These are phyloP conservation scores for Sphenopsis melanotis DNA, from an alignment of 2,797 vertebrate genomes.

Conservation along the genomic window DNA sequence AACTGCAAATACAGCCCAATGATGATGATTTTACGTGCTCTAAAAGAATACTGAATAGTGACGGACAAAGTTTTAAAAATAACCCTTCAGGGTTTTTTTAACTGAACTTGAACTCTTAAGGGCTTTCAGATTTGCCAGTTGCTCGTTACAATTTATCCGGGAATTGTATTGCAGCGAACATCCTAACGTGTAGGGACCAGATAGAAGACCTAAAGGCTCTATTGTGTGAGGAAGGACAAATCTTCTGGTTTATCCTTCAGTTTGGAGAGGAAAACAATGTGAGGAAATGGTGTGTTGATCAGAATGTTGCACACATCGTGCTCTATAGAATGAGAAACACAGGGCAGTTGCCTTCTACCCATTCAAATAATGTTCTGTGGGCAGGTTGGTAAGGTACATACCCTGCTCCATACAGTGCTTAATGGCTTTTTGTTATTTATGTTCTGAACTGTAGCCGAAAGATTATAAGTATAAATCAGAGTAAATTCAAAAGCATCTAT, in stretches of 20 bases:
- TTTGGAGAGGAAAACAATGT: slow-evolving; percentile 29
- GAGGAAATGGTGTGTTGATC: slow-evolving; percentile 50
- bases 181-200: slow-evolving; percentile 6
- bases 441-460: neutral
- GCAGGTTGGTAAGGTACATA: neutral
- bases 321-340: neutral
- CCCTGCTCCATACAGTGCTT: neutral
- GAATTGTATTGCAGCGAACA: slow-evolving; percentile 34
- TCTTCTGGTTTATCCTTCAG: slow-evolving; percentile 49
- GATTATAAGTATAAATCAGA: neutral
- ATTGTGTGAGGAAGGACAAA: slow-evolving; percentile 34
- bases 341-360: neutral
- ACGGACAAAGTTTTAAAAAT: slow-evolving; percentile 37
- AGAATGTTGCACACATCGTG: neutral
- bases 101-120: slow-evolving; percentile 20
- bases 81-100: neutral
- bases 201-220: slow-evolving; percentile 24
- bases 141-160: slow-evolving; percentile 42
- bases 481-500: neutral
- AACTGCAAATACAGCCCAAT: neutral
- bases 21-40: neutral
- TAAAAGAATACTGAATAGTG: neutral
- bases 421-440: neutral
- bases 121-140: slow-evolving; percentile 8
- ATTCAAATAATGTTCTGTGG: neutral